These are phyloP conservation scores for Embiotoca jacksoni DNA, from an alignment of 2,113 vertebrate species.

Conservation along the genomic window DNA sequence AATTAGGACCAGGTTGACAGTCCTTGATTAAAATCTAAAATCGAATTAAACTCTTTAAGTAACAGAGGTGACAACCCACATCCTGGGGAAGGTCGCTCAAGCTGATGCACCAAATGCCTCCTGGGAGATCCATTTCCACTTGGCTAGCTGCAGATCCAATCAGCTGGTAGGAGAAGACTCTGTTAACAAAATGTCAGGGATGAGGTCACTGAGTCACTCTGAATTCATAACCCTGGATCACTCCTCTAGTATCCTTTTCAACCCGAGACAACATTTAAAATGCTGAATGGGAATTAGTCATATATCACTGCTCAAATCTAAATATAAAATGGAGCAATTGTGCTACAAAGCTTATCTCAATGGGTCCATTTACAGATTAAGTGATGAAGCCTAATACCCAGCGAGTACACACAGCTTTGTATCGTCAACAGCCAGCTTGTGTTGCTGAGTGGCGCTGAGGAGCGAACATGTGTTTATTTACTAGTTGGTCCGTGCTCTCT, in stretches of 20 bases:
- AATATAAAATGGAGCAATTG: constrained; percentile 41
- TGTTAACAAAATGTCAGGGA: constrained; percentile 54
- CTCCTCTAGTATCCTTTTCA: constrained; percentile 20
- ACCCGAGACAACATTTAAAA: constrained; percentile 20
- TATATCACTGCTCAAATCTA: constrained; percentile 25
- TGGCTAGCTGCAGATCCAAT: constrained; percentile 60
- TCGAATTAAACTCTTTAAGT: constrained; percentile 6
- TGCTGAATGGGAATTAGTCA: constrained; percentile 28
- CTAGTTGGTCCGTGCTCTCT: constrained; percentile 49
- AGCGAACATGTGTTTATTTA: constrained; percentile 76
- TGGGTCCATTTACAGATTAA: constrained; percentile 55
- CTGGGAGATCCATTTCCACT: constrained; percentile 71
- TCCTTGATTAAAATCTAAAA: constrained; percentile 25
- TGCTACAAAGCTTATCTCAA: constrained; percentile 13
- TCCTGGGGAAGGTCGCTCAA: constrained; percentile 17
- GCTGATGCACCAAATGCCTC: constrained; percentile 64
- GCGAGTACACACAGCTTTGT: neutral
- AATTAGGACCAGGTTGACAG: neutral
- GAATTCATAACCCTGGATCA: neutral
- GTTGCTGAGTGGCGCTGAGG: constrained; percentile 29
- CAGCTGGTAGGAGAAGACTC: constrained; percentile 40
- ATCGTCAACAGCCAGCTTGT: constrained; percentile 9
- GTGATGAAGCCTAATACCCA: constrained; percentile 17
- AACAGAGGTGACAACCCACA: constrained; percentile 26
- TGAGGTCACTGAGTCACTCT: constrained; percentile 43